Evolutionary conservation across 2,888 invertebrate genomes (phyloP).

Genomic region (Escarpia spicata): DNA sequence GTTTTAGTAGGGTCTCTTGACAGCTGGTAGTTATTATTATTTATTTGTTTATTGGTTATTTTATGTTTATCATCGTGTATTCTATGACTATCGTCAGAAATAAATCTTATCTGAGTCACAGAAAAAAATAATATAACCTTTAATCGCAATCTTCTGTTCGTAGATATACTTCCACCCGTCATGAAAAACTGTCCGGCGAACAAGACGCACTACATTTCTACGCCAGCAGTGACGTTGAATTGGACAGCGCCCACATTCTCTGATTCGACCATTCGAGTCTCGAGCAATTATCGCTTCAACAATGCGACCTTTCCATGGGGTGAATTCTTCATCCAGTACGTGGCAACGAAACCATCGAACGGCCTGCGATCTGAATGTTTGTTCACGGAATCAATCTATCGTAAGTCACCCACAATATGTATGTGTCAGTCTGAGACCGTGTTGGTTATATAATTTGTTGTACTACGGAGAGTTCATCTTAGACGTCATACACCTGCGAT

Average conservation of each 20-base stretch:
- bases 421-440: too few relatives aligned
- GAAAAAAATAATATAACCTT: background rate
- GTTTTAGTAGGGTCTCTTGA: too few relatives aligned
- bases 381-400: conserved; percentile 38
- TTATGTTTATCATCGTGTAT: background rate
- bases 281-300: conserved; percentile 40
- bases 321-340: conserved; percentile 43
- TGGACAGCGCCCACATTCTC: background rate
- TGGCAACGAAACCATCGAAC: conserved; percentile 41
- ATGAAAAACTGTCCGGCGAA: background rate
- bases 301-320: conserved; percentile 44
- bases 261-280: conserved; percentile 35
- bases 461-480: too few relatives aligned
- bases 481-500: too few relatives aligned
- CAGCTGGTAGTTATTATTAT: background rate
- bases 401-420: conserved; percentile 34
- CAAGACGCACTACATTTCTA: background rate
- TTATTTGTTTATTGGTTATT: background rate
- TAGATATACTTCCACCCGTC: background rate
- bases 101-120: background rate
- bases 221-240: background rate
- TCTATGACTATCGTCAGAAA: background rate
- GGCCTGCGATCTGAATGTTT: conserved; percentile 39
- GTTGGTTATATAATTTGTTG: too few relatives aligned
- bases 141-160: background rate